Base-by-base conservation (phyloP, 2,888 invertebrate species). In the Lasiommata megera region DNA sequence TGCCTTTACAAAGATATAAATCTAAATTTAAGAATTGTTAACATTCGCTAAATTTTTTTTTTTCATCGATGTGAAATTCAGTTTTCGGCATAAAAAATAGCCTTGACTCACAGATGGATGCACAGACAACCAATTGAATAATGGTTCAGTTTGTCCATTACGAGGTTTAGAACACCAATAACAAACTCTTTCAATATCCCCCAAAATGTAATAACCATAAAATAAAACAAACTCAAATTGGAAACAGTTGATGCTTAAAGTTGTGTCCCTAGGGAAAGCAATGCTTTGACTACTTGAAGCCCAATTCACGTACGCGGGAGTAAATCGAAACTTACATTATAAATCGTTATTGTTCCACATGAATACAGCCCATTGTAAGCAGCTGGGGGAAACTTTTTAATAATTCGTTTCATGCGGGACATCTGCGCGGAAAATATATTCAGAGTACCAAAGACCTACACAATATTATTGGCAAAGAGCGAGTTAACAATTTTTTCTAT, bases 191-290 rank as follows among this genome's bases (percentile, higher is more conserved):
- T 18, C 41, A 34, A 58, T 28, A 52, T 56, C 28, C 17, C 18
- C 23, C 41, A 34, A 43, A 60, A 54, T 46, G 16, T 64, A 40
- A 54, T 57, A 51, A 50, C 37, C 37, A 48, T 54, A 55, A 62
- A 63, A 47, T 43, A 23, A 38, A 55, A 56, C 36, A 58, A 51
- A 60, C 23, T 50, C 55, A 56, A 63, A 61, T 60, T 55, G 53
- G 53, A 57, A 60, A 55, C 58, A 37, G 50, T 53, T 60, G 60
- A 65, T 61, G 60, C 53, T 56, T 57, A 60, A 63, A 63, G 54
- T 63, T 58, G 18, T 47, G 17, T 54, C 63, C 48, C 62, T 16
- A 17, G 63, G 54, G 61, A 47, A 41, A 23, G 11, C 16, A 18
- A 34, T 14, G 43, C 31, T 54, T 46, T 38, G 44, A 51, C 14